Evolutionary conservation across 2,797 vertebrate species (phyloP), one percentile per base, ranked within the genome.

Genomic region (Pseudochaenichthys georgianus): DNA sequence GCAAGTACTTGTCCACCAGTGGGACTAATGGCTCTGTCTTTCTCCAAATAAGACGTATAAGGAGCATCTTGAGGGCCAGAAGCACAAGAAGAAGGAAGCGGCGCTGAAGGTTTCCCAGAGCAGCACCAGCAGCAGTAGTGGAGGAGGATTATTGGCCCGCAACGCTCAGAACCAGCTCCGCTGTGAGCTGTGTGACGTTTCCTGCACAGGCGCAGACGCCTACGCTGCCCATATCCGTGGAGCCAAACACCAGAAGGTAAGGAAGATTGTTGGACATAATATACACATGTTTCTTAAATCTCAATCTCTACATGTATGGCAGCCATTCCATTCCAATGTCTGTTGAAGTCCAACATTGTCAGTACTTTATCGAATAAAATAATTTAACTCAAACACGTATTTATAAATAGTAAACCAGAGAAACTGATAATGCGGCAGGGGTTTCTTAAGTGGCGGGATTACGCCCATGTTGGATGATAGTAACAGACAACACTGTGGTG

Each of bases 31-130:
- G 0, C 38, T 19, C 4, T 64, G 4, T 66, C 31, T 54, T 13
- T 9, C 9, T 48, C 19, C 48, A 34, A 64, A 3, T 8, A 3
- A 99, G 98, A 99, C 98, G 8, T 99, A 99, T 12, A 99, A 99
- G 88, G 98, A 99, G 81, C 98, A 99, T 89, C 94, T 99, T 78
- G 98, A 99, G 90, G 98, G 98, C 68, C 98, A 99, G 92, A 99
- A 99, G 89, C 98, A 99, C 93, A 99, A 99, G 92, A 99, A 99
- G 93, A 99, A 99, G 87, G 98, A 99, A 91, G 96, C 97, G 0
- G 97, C 98, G 0, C 90, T 98, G 76, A 99, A 99, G 92, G 96
- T 97, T 52, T 97, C 97, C 17, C 97, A 98, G 89, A 97, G 95
- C 88, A 94, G 90, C 73, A 94, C 64, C 83, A 95, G 92, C 87